phyloP scores from a whole-genome alignment of 2,888 invertebrate species.

The Odontocolon sp. region DNA sequence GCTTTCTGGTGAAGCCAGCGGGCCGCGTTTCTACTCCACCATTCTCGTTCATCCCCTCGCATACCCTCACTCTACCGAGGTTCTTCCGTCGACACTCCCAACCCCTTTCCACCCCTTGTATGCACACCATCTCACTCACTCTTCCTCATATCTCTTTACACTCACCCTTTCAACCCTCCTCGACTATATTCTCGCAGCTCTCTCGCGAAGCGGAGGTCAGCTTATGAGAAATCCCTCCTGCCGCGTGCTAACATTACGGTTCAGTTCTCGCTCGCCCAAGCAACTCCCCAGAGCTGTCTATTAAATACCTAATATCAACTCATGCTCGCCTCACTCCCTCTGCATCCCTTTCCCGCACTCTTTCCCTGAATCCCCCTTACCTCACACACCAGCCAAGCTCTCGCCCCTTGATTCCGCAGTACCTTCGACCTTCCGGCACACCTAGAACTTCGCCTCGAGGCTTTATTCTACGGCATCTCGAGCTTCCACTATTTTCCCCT shows the following conservation, averaged over 20 bases:
- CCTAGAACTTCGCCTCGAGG: conserved; percentile 30
- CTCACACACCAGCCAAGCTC: conserved; percentile 1
- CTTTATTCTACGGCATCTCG: conserved; percentile 31
- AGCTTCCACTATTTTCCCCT: conserved; percentile 19
- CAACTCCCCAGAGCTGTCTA: conserved; percentile 75
- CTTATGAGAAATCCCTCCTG: conserved; percentile 77
- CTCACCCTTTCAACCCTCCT: conserved; percentile 58
- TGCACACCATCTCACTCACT: background rate
- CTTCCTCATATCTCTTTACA: conserved; percentile 29
- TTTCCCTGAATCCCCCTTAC: background rate
- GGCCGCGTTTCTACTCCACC: conserved; percentile 14
- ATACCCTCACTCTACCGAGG: background rate
- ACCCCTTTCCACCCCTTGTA: background rate
- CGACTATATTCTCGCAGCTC: conserved; percentile 67
- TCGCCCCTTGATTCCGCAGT: conserved; percentile 5
- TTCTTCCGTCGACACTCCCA: conserved; percentile 23
- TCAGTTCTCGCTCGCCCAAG: conserved; percentile 71
- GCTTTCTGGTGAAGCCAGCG: conserved; percentile 42
- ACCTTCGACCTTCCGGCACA: conserved; percentile 31
- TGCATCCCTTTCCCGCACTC: conserved; percentile 17
- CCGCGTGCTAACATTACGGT: conserved; percentile 73
- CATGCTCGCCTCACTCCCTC: conserved; percentile 57
- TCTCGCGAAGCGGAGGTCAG: conserved; percentile 67
- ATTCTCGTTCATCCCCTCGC: conserved; percentile 3
- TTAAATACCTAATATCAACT: conserved; percentile 78